phyloP scores from a whole-genome alignment of 2,888 invertebrate species.

The Nomada flava region DNA sequence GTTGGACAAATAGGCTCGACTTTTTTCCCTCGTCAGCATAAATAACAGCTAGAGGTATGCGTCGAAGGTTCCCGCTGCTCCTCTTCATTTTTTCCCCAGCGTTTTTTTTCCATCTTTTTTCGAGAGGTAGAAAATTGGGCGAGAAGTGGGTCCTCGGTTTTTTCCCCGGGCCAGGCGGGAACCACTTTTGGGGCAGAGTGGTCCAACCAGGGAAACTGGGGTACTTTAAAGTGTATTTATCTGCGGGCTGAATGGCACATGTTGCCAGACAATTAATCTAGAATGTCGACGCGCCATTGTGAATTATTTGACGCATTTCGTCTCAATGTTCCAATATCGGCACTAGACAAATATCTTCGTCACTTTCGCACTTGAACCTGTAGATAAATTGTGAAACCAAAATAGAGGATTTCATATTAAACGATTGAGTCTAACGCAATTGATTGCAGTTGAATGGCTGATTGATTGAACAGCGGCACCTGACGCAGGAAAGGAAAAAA shows the following conservation, averaged over 20 bases:
- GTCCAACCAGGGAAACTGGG: constrained; percentile 26
- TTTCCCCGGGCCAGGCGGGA: background rate
- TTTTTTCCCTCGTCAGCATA: background rate
- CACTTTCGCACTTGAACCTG: too few relatives aligned
- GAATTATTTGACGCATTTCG: background rate
- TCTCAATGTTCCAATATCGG: background rate
- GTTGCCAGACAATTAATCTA: background rate
- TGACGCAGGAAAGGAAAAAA: constrained; percentile 51
- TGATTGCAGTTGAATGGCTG: too few relatives aligned
- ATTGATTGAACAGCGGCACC: constrained; percentile 60
- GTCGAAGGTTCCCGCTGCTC: constrained; percentile 20
- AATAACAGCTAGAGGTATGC: constrained; percentile 8
- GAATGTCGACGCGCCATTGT: too few relatives aligned
- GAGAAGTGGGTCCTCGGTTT: constrained; percentile 34
- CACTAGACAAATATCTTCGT: too few relatives aligned
- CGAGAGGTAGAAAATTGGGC: constrained; percentile 19
- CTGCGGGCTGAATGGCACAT: constrained; percentile 7
- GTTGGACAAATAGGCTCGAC: constrained; percentile 16
- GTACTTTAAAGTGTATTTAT: constrained; percentile 22
- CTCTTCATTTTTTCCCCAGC: background rate
- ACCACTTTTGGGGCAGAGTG: constrained; percentile 47
- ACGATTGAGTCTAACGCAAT: too few relatives aligned
- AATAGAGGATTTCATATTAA: too few relatives aligned
- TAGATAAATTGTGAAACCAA: too few relatives aligned
- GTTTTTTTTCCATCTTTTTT: background rate